Conservation (phyloP, 2,113 vertebrate species). For the Actenoides hombroni region DNA sequence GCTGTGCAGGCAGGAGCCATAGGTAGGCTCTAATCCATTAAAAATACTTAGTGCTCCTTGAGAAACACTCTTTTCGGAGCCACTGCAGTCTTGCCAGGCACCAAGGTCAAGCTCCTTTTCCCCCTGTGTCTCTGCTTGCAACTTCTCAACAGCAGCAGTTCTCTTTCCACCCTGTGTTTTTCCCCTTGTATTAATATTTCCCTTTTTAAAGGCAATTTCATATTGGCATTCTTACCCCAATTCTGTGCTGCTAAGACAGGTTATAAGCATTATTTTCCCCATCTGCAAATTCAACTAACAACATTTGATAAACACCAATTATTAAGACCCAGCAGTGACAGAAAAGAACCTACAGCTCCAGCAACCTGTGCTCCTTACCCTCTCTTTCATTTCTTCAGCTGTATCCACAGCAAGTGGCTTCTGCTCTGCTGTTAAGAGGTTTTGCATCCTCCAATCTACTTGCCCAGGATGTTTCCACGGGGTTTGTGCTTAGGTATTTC, state of each 20-base stretch:
- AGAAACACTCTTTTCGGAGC: background rate
- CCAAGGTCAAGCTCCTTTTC: background rate
- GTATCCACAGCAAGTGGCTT: background rate
- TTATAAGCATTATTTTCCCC: background rate
- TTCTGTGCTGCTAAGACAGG: background rate
- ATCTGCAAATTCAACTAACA: background rate
- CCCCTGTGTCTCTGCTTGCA: background rate
- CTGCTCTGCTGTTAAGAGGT: background rate
- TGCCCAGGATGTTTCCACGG: background rate
- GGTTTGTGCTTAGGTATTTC: background rate
- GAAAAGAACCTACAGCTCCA: background rate
- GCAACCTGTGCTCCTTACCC: background rate
- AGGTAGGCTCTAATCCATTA: background rate
- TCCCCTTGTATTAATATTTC: background rate
- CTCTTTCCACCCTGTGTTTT: background rate
- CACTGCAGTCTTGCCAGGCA: background rate
- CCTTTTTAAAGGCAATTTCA: background rate
- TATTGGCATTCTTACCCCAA: background rate
- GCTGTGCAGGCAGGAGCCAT: background rate
- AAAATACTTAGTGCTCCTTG: background rate
- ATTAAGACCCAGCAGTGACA: background rate
- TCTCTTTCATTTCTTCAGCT: background rate
- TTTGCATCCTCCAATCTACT: background rate
- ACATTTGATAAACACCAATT: background rate
- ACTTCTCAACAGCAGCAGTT: background rate